Evolutionary conservation across 2,888 invertebrate genomes (phyloP), one percentile per base, ranked within the genome.

Genomic region (Nysson spinosus): DNA sequence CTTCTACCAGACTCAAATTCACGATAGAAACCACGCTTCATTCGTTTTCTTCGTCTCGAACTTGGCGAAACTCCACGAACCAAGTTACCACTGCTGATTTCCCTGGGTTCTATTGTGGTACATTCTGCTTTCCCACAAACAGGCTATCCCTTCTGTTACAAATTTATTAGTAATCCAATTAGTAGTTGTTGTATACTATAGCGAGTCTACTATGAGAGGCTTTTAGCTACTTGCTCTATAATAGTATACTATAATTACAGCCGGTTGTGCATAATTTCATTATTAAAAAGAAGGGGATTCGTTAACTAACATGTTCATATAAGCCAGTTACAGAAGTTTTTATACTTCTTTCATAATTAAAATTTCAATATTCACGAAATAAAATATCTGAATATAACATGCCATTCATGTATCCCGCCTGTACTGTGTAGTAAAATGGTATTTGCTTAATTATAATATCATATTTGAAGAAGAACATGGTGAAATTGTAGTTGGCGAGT

Each of bases 11-110:
- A 32, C 50, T 61, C 50, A 50, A 56, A 69, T 35, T 66, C 30
- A 32, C 32, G 44, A 62, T 57, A 51, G 60, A 66, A 69, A 56
- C 51, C 52, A 37, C 55, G 34, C n/a, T 55, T 56, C 51, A 51
- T 62, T 62, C 65, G 43, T 69, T 55, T 58, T 67, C 58, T 67
- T 65, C 54, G 17, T 51, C 47, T n/a, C n/a, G 39, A 69, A 71
- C 56, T 63, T 60, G 63, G 56, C 66, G 54, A 50, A 72, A 69
- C 66, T 69, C 52, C 43, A 26, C 52, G 35, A 49, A 47, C 62
- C 17, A 72, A 72, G 62, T 72, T 72, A 57, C 69, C 47, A 35
- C 63, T 34, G 7, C 63, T 69, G 58, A 63, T 72, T 72, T 69
- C 63, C 58, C 54, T 60, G 26, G 60, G 40, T 66, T 34, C 66